Evolutionary conservation across 2,113 vertebrate species (phyloP), one percentile per base, ranked within the genome.

Genomic region (Pteropus alecto): DNA sequence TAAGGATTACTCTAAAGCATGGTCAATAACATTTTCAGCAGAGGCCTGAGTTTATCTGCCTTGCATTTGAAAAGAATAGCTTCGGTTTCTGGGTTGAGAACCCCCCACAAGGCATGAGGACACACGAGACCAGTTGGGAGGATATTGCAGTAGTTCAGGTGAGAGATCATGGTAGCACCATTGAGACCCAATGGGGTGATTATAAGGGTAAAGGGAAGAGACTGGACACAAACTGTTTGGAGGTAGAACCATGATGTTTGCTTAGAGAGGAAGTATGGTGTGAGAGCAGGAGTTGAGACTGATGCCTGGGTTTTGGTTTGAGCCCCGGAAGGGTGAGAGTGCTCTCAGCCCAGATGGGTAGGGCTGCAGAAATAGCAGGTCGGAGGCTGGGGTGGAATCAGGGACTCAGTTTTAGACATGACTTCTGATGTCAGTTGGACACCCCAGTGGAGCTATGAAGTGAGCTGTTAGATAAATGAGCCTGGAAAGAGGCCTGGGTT

Each of bases 321-420:
- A 41, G n/a, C 33, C 22, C 46, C 22, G 13, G 13, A 3, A 68
- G 38, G 73, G 38, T 61, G n/a, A 38, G n/a, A 6, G 41, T 68
- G 88, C 48, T 84, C 28, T 67, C 41, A 41, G 1, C 26, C 41
- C 68, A 82, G n/a, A 30, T 5, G n/a, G 43, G 78, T 46, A 85
- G 73, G 33, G 51, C 67, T 43, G 2, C 15, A 14, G 60, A 60
- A 71, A 86, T 46, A 78, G 22, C 41, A 60, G 63, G 22, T 3
- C 10, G 18, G 54, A 35, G 13, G 2, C 14, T 1, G 6, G 7
- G 1, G 4, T 68, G 1, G 43, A 56, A n/a, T 48, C 48, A 3
- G 38, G 65, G 63, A 33, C 46, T 89, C 54, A 38, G 35, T 70
- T 77, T 68, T 19, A n/a, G 56, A n/a, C 24, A 1, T 21, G 33